Evolutionary conservation across 2,888 invertebrate genomes (phyloP), one percentile per base, ranked within the genome.

Genomic region (Archips xylosteana): DNA sequence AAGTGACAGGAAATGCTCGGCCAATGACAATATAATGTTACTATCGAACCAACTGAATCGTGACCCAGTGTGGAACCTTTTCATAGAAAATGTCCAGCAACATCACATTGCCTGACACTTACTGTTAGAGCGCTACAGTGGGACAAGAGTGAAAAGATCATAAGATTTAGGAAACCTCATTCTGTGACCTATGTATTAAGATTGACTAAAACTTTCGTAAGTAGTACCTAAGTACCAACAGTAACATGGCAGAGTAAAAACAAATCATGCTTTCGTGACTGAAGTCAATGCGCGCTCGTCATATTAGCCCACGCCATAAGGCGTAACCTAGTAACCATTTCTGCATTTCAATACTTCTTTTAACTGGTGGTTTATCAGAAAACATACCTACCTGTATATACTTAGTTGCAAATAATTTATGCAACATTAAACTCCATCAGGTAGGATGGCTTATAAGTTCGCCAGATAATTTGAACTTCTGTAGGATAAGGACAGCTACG

Each of bases 241-340:
- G 57, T 59, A 65, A 49, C 45, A 64, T 47, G n/a, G 47, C 59
- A 42, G 39, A 65, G 49, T 49, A 60, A 65, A 49, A 32, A 3
- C 6, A 36, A 36, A 51, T 69, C 64, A 69, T 78, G 78, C 80
- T 87, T 83, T 83, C 91, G 89, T 92, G 91, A 87, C 86, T 81
- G 78, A 77, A 79, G 75, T 77, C 82, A 81, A 84, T 86, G 80
- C 78, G 83, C 76, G 75, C 80, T 81, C 87, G 85, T 84, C 83
- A 81, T 77, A 83, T 78, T 82, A 77, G 83, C 77, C 82, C 78
- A 81, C 80, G 80, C 64, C 76, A 79, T 78, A 74, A 66, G 57
- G 80, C 86, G 94, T 94, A 88, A 85, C 94, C 89, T 92, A 93
- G 94, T 89, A 90, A 94, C 94, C 85, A 82, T 79, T 83, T 82